phyloP scores from a whole-genome alignment of 2,888 invertebrate genomes.

The Frankliniella intonsa region DNA sequence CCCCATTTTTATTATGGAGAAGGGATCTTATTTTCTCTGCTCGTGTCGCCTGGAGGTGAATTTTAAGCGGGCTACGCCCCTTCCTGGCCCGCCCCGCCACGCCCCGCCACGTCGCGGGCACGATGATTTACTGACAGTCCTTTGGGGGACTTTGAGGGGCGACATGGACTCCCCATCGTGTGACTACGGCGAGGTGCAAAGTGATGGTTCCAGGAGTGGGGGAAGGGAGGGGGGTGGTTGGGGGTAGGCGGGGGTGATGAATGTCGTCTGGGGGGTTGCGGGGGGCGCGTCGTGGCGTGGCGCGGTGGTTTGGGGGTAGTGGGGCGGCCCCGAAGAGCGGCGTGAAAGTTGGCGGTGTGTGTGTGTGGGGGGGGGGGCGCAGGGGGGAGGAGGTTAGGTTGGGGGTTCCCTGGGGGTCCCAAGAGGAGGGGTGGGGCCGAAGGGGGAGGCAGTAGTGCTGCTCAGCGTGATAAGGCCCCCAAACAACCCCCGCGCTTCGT shows the following conservation, averaged over 20 bases:
- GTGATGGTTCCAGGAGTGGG: not conserved
- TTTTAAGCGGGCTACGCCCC: not conserved
- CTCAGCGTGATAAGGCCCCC: not conserved
- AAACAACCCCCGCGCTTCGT: too few species aligned
- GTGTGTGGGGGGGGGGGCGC: too few species aligned
- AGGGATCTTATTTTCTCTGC: too few species aligned
- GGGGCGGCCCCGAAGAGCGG: not conserved
- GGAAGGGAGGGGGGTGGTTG: not conserved
- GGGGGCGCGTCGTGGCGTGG: not conserved
- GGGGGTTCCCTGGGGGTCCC: too few species aligned
- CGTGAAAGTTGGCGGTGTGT: not conserved
- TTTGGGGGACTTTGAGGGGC: slow-evolving; percentile 16
- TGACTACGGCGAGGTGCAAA: slow-evolving; percentile 19
- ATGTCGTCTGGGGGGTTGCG: not conserved
- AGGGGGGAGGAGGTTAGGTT: too few species aligned
- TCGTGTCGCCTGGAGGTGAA: too few species aligned
- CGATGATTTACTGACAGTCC: slow-evolving; percentile 6
- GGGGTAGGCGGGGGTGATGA: not conserved
- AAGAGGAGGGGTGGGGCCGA: too few species aligned
- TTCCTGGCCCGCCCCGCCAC: not conserved
- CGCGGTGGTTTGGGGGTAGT: not conserved
- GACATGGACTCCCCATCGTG: slow-evolving; percentile 25
- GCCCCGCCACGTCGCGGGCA: not conserved
- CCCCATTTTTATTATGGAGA: too few species aligned
- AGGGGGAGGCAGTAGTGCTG: not conserved